Conservation (phyloP, 2,113 vertebrate species). For the Alosa alosa region DNA sequence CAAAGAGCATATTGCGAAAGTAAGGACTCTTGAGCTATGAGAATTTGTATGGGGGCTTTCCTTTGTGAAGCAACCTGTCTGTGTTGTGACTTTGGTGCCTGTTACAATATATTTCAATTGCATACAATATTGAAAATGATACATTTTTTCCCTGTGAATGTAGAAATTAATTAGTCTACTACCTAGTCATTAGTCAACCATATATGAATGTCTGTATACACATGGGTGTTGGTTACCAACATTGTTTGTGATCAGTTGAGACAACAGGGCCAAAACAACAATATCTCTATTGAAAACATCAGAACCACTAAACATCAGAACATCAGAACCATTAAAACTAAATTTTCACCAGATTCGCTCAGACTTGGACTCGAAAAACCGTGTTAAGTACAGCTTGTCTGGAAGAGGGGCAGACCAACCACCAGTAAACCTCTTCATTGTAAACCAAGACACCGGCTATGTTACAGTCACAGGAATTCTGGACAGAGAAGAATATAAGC, state of each 20-base stretch:
- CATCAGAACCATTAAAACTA: background rate
- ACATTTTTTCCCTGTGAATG: background rate
- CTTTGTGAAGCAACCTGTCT: too few relatives aligned
- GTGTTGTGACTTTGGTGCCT: too few relatives aligned
- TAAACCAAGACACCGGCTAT: conserved; percentile 72
- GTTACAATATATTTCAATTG: too few relatives aligned
- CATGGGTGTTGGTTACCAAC: background rate
- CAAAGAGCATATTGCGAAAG: conserved; percentile 75
- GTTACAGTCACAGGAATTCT: conserved; percentile 78
- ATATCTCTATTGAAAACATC: background rate
- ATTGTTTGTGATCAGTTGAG: too few relatives aligned
- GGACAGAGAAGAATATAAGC: conserved; percentile 65
- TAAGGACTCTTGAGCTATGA: background rate
- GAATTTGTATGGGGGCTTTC: too few relatives aligned
- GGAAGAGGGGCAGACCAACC: conserved; percentile 69
- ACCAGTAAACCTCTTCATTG: conserved; percentile 70
- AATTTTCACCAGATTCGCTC: conserved; percentile 69
- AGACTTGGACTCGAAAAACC: conserved; percentile 63
- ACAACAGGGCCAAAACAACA: too few relatives aligned
- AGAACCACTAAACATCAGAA: background rate
- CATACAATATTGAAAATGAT: background rate
- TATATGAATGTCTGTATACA: background rate
- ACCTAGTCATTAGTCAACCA: too few relatives aligned
- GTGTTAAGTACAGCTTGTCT: conserved; percentile 72
- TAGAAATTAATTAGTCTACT: too few relatives aligned